A percentile compares a stretch with the other conserved stretches of the same genome.
Conservation (phyloP, 53 echinoderm and acorn worm species). For the Apostichopus leukothele region DNA sequence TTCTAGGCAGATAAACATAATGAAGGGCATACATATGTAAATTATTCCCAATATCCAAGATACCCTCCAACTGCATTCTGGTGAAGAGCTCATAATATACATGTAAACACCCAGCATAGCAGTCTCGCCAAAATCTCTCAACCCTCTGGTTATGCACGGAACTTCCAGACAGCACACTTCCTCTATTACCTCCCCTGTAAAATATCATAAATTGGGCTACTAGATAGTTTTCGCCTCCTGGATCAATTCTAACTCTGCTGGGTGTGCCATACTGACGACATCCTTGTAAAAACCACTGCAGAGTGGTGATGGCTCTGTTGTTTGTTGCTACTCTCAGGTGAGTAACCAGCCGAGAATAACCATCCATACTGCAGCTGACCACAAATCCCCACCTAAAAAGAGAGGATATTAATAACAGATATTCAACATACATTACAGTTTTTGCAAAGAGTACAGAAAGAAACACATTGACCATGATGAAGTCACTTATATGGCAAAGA, state of each 20-base stretch:
- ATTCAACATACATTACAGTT: too few relatives aligned
- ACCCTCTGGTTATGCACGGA: too few relatives aligned
- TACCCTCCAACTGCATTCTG: too few relatives aligned
- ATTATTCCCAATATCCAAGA: too few relatives aligned
- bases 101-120: too few relatives aligned
- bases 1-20: neutral
- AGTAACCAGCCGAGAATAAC: constrained; percentile 41
- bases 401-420: too few relatives aligned
- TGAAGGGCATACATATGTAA: neutral
- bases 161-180: neutral
- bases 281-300: constrained; percentile 1
- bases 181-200: neutral
- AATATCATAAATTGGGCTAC: constrained; percentile 34
- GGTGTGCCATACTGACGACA: constrained; percentile 2
- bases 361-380: constrained; percentile 45
- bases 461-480: too few relatives aligned
- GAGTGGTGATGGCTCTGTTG: constrained; percentile 12
- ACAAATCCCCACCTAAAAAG: constrained; percentile 37
- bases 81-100: too few relatives aligned
- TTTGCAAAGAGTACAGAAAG: too few relatives aligned
- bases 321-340: constrained; percentile 28
- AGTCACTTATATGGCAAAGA: too few relatives aligned
- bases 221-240: constrained; percentile 4
- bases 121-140: too few relatives aligned
- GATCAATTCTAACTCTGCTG: neutral